Conservation (phyloP, 2,888 invertebrate species). For the Parapristionchus giblindavisi region DNA sequence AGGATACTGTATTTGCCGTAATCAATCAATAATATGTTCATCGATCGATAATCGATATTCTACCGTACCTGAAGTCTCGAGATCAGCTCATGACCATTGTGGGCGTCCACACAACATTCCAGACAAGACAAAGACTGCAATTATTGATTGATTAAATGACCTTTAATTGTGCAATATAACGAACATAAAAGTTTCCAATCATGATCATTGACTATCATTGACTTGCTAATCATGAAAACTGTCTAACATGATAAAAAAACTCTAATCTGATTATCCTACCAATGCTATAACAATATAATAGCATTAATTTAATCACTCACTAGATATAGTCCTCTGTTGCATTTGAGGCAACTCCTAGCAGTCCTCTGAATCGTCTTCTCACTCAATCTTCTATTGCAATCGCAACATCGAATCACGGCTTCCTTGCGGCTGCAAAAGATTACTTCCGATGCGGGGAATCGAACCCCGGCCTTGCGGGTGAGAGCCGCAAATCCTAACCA, state of each 20-base stretch:
- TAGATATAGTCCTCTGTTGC: conserved; percentile 17
- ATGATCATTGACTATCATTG: too few relatives aligned
- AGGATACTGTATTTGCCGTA: neutral
- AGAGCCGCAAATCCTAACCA: neutral
- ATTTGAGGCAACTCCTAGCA: conserved; percentile 35
- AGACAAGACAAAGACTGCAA: conserved; percentile 58
- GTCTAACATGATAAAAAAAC: too few relatives aligned
- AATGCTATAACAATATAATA: too few relatives aligned
- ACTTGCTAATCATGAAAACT: too few relatives aligned
- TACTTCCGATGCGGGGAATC: neutral
- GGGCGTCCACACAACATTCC: conserved; percentile 65
- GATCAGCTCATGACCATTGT: conserved; percentile 63
- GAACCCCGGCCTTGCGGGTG: neutral
- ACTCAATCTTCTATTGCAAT: conserved; percentile 40
- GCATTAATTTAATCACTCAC: neutral
- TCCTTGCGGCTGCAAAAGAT: conserved; percentile 18
- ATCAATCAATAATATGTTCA: neutral
- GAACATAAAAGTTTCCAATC: neutral
- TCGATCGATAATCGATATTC: too few relatives aligned
- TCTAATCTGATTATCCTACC: too few relatives aligned
- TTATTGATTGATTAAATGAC: neutral
- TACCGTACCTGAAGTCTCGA: conserved; percentile 55
- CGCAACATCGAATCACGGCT: conserved; percentile 37
- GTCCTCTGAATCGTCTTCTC: conserved; percentile 38
- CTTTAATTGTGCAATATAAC: neutral